phyloP scores from a whole-genome alignment of 2,113 vertebrate genomes.

The Megaptera novaeangliae region DNA sequence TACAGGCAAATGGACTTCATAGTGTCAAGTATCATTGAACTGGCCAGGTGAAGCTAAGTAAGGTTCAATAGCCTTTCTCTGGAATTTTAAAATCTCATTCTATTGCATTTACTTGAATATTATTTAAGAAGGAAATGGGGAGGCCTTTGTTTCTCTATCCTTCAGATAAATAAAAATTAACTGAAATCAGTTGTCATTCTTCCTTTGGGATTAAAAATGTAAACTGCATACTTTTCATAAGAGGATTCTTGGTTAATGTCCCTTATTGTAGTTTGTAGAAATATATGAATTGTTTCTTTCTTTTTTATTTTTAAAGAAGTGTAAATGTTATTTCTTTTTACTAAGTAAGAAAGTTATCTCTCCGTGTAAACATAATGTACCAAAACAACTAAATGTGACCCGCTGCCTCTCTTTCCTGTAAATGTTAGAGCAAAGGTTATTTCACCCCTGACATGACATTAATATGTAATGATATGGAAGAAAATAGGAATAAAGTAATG shows the following conservation, averaged over 20 bases:
- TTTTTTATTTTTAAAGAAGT: not conserved
- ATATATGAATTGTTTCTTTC: not conserved
- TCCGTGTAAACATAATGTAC: not conserved
- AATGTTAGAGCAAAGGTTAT: not conserved
- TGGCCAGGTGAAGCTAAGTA: not conserved
- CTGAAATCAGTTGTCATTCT: not conserved
- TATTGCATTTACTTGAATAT: not conserved
- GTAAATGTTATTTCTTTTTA: not conserved
- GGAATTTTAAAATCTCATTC: constrained; percentile 26
- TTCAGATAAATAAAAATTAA: constrained; percentile 8
- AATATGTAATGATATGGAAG: not conserved
- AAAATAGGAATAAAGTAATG: not conserved
- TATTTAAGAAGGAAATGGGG: constrained; percentile 18
- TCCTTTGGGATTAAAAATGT: not conserved
- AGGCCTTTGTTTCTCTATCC: not conserved
- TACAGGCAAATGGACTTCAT: not conserved
- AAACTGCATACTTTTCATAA: not conserved
- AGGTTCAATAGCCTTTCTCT: not conserved
- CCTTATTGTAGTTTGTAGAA: not conserved
- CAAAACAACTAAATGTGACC: not conserved
- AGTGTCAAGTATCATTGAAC: not conserved
- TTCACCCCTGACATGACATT: not conserved
- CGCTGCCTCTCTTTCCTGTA: not conserved
- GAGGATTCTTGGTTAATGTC: not conserved
- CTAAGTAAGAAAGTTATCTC: not conserved